These are phyloP conservation scores for Microcaecilia unicolor DNA, from an alignment of 2,797 vertebrate genomes.

Conservation along the genomic window DNA sequence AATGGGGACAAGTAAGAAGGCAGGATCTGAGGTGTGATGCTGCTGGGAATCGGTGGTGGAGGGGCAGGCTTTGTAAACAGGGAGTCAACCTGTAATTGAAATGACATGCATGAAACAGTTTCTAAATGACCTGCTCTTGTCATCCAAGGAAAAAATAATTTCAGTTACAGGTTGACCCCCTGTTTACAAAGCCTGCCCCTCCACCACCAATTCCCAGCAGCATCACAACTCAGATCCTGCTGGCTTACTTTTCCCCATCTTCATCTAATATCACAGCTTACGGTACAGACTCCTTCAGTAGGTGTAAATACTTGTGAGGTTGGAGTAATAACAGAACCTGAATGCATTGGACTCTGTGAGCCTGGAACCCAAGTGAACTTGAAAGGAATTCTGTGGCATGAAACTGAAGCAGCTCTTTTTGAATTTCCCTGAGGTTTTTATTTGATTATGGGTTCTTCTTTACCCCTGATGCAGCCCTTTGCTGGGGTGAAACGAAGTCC, in stretches of 20 bases:
- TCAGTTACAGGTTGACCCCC: slow-evolving; percentile 81
- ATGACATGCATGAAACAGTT: too few relatives aligned
- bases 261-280: slow-evolving; percentile 73
- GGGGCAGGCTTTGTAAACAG: slow-evolving; percentile 85
- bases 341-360: slow-evolving; percentile 88
- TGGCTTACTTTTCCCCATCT: slow-evolving; percentile 68
- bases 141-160: too few relatives aligned
- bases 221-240: slow-evolving; percentile 63
- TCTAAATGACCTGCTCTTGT: too few relatives aligned
- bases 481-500: too few relatives aligned
- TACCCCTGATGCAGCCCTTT: too few relatives aligned
- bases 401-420: slow-evolving; percentile 90
- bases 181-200: slow-evolving; percentile 83
- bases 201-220: slow-evolving; percentile 65
- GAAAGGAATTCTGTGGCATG: slow-evolving; percentile 97
- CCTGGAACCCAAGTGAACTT: slow-evolving; percentile 96
- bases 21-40: slow-evolving; percentile 64
- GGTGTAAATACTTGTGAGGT: slow-evolving; percentile 91
- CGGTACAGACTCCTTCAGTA: slow-evolving; percentile 85
- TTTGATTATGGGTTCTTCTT: too few relatives aligned
- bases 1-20: slow-evolving; percentile 68
- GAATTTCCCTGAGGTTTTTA: too few relatives aligned
- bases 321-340: slow-evolving; percentile 73
- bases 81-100: slow-evolving; percentile 80
- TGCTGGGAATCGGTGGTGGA: slow-evolving; percentile 63